Percentiles rank a stretch among this genome's conserved stretches.
phyloP scores from a whole-genome alignment of 53 echinoderm and acorn worm species.

The Antedon mediterranea region DNA sequence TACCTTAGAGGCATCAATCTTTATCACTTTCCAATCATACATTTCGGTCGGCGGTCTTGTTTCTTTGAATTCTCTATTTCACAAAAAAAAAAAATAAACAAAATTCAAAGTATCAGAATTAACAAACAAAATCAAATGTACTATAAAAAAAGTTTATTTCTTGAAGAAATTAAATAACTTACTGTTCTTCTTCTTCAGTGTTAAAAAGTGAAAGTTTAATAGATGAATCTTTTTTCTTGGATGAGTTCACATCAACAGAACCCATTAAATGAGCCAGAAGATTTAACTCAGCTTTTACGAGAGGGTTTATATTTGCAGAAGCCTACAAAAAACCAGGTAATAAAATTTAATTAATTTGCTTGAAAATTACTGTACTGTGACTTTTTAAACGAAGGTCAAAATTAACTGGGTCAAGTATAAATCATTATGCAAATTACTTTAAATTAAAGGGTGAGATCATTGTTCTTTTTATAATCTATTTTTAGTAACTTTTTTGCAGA shows the following conservation, averaged over 20 bases:
- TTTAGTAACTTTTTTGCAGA: too few relatives aligned
- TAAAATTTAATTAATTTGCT: neutral
- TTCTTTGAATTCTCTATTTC: slow-evolving; percentile 60
- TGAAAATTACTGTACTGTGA: too few relatives aligned
- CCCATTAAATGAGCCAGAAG: slow-evolving; percentile 96
- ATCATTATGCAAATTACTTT: too few relatives aligned
- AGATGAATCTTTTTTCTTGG: slow-evolving; percentile 34
- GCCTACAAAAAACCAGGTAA: slow-evolving; percentile 18
- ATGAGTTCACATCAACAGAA: slow-evolving; percentile 53
- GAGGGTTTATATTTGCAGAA: slow-evolving; percentile 64
- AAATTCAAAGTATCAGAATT: neutral
- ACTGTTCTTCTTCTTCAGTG: slow-evolving; percentile 95
- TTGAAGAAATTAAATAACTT: slow-evolving; percentile 21
- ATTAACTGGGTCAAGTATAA: too few relatives aligned
- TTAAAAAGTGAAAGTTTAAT: slow-evolving; percentile 91
- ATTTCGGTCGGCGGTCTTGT: slow-evolving; percentile 77
- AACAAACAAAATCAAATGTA: neutral
- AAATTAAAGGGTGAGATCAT: too few relatives aligned
- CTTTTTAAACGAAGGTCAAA: too few relatives aligned
- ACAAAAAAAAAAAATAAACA: slow-evolving; percentile 1
- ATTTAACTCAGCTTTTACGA: slow-evolving; percentile 90
- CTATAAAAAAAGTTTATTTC: neutral
- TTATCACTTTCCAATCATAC: slow-evolving; percentile 89
- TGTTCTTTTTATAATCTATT: too few relatives aligned
- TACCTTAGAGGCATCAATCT: slow-evolving; percentile 96